A percentile compares a stretch with the other conserved stretches of the same genome.
These are phyloP conservation scores for Sarcophaga variegata DNA, from an alignment of 2,888 invertebrate species.

Conservation along the genomic window DNA sequence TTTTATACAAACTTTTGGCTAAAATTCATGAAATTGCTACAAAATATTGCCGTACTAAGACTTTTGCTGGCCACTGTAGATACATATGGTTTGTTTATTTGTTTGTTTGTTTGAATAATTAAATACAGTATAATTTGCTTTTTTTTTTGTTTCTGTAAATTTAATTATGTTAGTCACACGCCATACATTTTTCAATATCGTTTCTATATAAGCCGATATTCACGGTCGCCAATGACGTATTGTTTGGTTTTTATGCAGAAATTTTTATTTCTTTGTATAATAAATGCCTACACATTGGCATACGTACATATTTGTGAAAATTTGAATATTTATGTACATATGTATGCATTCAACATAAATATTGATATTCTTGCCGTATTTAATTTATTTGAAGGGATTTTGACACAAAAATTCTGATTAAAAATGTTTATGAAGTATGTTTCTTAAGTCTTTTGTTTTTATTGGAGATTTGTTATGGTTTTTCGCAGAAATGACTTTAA, in stretches of 20 bases:
- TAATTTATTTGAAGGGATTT: background rate
- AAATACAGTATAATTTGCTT: slow-evolving; percentile 15
- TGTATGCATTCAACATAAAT: background rate
- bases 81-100: background rate
- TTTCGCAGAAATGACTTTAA: no score
- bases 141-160: slow-evolving; percentile 1
- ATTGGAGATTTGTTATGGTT: background rate
- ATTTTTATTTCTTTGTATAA: background rate
- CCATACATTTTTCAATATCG: slow-evolving; percentile 31
- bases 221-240: slow-evolving; percentile 63
- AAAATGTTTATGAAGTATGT: background rate
- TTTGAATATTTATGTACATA: background rate
- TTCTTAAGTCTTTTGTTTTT: slow-evolving; percentile 50
- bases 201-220: slow-evolving; percentile 10
- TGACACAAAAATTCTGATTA: background rate
- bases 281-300: background rate
- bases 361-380: no score
- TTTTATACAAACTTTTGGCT: no score
- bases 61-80: no score
- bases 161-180: slow-evolving; percentile 60
- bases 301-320: background rate
- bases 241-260: slow-evolving; percentile 6
- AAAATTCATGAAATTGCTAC: no score
- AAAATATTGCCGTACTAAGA: no score
- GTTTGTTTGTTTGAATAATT: slow-evolving; percentile 35